phyloP scores from a whole-genome alignment of 2,888 invertebrate genomes.

The Rotaria magnacalcarata region DNA sequence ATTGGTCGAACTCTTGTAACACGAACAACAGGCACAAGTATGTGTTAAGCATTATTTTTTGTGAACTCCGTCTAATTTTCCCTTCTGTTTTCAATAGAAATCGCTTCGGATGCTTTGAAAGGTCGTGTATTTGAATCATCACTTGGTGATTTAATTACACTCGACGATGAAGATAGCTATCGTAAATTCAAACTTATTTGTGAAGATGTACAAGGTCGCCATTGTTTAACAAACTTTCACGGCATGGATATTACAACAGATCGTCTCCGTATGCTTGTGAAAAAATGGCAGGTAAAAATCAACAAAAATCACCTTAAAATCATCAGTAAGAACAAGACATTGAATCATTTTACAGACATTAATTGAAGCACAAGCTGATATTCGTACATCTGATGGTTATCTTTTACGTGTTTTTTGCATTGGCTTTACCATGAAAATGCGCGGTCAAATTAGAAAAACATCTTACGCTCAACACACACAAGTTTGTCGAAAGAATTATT shows the following conservation, averaged over 20 bases:
- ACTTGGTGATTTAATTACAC: slow-evolving; percentile 86
- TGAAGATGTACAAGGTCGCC: slow-evolving; percentile 87
- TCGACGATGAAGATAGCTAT: slow-evolving; percentile 83
- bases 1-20: slow-evolving; percentile 98
- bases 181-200: slow-evolving; percentile 94
- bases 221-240: slow-evolving; percentile 96
- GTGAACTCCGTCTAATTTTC: no score
- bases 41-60: slow-evolving; percentile 48
- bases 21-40: slow-evolving; percentile 81
- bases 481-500: slow-evolving; percentile 63
- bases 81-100: slow-evolving; percentile 60
- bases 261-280: slow-evolving; percentile 97
- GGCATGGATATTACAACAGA: slow-evolving; percentile 99
- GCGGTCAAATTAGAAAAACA: slow-evolving; percentile 87
- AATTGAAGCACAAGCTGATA: slow-evolving; percentile 92
- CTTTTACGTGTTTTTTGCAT: slow-evolving; percentile 93
- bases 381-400: slow-evolving; percentile 95
- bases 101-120: slow-evolving; percentile 95
- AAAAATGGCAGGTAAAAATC: slow-evolving; percentile 77
- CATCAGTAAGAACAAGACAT: no score
- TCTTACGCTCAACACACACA: slow-evolving; percentile 97
- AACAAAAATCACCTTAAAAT: neutral
- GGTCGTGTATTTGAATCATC: slow-evolving; percentile 96
- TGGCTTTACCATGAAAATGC: slow-evolving; percentile 94
- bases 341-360: slow-evolving; percentile 64